Evolutionary conservation across 2,888 invertebrate species (phyloP), one percentile per base, ranked within the genome.

Genomic region (Synergus japonicus): DNA sequence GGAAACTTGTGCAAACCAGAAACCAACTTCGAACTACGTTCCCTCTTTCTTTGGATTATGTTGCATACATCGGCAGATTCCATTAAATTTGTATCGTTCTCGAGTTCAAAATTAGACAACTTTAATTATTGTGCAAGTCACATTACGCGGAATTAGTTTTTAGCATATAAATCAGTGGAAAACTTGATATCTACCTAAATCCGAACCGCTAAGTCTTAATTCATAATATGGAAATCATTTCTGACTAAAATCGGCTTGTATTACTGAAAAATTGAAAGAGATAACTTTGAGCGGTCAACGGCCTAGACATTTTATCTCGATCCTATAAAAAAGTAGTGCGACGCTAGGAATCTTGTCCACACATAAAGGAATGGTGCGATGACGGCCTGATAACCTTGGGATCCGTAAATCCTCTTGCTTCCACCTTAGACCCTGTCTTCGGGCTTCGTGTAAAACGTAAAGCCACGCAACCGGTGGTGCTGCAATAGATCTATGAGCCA

Each of bases 321-420:
- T 82, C 81, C 76, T 67, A 78, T 78, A 80, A 81, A 85, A 82
- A 82, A 84, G 76, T 49, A 41, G 67, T 65, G 73, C 54, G 78
- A 60, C 76, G 15, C 78, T 77, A 22, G 76, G 76, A 79, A 78
- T 79, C 81, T 79, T 58, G 78, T 77, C 54, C 64, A 63, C 60
- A 78, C 77, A 79, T 81, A 79, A 79, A 81, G 81, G 77, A 79
- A 83, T 65, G 77, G 73, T 64, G 63, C 79, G 81, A 83, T 81
- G 82, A 80, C 79, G 79, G 63, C 77, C 78, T 79, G 85, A 85
- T 86, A 85, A 83, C 84, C 81, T 67, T 22, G 46, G 49, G 54
- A 79, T 76, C 79, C 77, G 81, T 81, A 84, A 82, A 83, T 83
- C 78, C 79, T 76, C 13, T 64, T 66, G 58, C 76, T 67, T 22